Evolutionary conservation across 92 coral and sea anemone species (phyloP), one percentile per base, ranked within the genome.

Genomic region (Scolanthus callimorphus): DNA sequence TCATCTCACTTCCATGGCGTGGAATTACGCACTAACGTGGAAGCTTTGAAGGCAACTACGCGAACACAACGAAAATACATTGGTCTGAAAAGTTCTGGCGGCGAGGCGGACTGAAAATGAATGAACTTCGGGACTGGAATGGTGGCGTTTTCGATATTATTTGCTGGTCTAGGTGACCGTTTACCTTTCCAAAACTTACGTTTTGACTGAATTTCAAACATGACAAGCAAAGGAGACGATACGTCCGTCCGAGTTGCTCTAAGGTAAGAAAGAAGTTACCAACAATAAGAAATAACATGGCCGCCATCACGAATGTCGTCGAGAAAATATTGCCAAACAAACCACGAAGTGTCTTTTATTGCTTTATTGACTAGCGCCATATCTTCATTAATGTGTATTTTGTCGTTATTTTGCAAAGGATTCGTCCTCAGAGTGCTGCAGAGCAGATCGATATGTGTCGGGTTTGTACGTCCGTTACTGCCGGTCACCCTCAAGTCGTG

Each of bases 391-490:
- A 34, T 59, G 71, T 68, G 79, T 51, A 52, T 31, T 21, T 31
- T 47, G 13, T n/a, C n/a, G n/a, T 27, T 64, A 22, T 59, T 60
- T 65, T 54, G 61, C 52, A 51, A 39, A 94, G 99, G 78, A 89
- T 94, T 56, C 96, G 99, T 62, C 99, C 99, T 57, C 99, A 94
- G 62, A 94, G 99, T 63, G 99, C 99, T 30, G 85, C 97, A 31
- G 99, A 94, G 72, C 85, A 84, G 74, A 94, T 94, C 38, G 96
- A 89, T 20, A 94, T 89, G 96, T 94, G 99, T 49, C 78, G 99
- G 2, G 80, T 94, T 44, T 94, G 99, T 71, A 85, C 99, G 9
- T 76, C 77, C 27, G 85, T 80, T 30, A 89, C 99, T 11, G 82
- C 90, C 10, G 89, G 91, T 2, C 87, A 94, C 60, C 99, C 96